Percentiles rank a stretch among this genome's conserved stretches.
These are phyloP conservation scores for Drosophila sproati DNA, from an alignment of 1,140 invertebrate genomes.

Conservation along the genomic window DNA sequence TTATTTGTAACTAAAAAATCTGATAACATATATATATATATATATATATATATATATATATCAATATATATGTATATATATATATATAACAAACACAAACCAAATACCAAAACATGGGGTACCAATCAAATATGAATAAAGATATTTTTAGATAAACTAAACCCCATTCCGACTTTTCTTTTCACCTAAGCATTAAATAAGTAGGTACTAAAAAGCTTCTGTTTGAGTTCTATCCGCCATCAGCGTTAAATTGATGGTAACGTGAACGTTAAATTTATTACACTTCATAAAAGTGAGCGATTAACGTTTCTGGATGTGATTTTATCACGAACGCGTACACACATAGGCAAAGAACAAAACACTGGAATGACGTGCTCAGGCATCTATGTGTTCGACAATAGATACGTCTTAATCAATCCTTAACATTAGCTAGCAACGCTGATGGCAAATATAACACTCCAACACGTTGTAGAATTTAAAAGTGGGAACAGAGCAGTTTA, in stretches of 20 bases:
- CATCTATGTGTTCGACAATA: slow-evolving; percentile 73
- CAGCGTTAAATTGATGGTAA: slow-evolving; percentile 57
- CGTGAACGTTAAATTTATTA: slow-evolving; percentile 74
- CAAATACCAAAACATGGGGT: slow-evolving; percentile 64
- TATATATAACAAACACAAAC: slow-evolving; percentile 23
- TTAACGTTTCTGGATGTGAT: slow-evolving; percentile 83
- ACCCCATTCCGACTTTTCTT: slow-evolving; percentile 27
- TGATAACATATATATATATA: slow-evolving; percentile 50
- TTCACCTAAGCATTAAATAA: slow-evolving; percentile 12
- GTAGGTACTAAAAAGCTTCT: background rate
- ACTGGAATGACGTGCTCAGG: slow-evolving; percentile 52
- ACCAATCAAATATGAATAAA: slow-evolving; percentile 83
- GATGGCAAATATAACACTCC: slow-evolving; percentile 15
- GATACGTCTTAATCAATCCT: slow-evolving; percentile 82
- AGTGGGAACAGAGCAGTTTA: slow-evolving; percentile 13
- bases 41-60: slow-evolving; percentile 40
- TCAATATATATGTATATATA: slow-evolving; percentile 33
- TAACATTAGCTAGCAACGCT: slow-evolving; percentile 42
- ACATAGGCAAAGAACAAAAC: slow-evolving; percentile 18
- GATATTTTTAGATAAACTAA: slow-evolving; percentile 81
- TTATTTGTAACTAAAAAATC: slow-evolving; percentile 69
- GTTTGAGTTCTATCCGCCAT: slow-evolving; percentile 1
- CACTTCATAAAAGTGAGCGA: slow-evolving; percentile 81
- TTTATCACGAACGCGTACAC: slow-evolving; percentile 68
- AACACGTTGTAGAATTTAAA: slow-evolving; percentile 66